Percentiles rank a stretch among this genome's conserved stretches.
These are phyloP conservation scores for Barypeithes pellucidus DNA, from an alignment of 2,888 invertebrate species.

Conservation along the genomic window DNA sequence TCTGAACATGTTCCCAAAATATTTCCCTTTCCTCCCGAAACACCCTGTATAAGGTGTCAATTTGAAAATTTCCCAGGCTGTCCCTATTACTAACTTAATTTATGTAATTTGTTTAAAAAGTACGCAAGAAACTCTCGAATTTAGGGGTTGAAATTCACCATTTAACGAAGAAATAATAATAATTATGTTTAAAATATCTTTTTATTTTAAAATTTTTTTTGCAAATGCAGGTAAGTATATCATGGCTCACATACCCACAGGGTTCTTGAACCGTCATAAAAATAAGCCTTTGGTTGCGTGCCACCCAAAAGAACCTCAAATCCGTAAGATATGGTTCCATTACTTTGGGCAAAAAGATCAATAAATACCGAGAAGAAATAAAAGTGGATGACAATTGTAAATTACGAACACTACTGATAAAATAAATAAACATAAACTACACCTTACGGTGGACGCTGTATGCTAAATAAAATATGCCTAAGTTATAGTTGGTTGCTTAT, in stretches of 20 bases:
- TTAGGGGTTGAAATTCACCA: too few relatives aligned
- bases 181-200: too few relatives aligned
- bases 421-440: constrained; percentile 8
- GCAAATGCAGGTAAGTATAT: background rate
- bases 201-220: background rate
- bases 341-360: constrained; percentile 26
- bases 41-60: too few relatives aligned
- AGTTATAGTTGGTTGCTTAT: too few relatives aligned
- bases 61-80: too few relatives aligned
- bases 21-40: too few relatives aligned
- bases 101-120: too few relatives aligned
- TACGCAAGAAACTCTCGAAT: too few relatives aligned
- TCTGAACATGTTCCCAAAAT: too few relatives aligned
- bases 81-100: too few relatives aligned
- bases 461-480: too few relatives aligned
- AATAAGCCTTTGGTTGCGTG: constrained; percentile 24
- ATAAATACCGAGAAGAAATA: constrained; percentile 22
- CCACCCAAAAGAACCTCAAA: constrained; percentile 13
- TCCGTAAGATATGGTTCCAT: constrained; percentile 30
- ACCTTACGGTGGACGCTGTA: background rate
- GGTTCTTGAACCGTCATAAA: constrained; percentile 4
- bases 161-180: too few relatives aligned
- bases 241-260: constrained; percentile 3
- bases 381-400: constrained; percentile 21
- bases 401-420: background rate